Percentiles rank a stretch among this genome's conserved stretches.
Conservation (phyloP, 2,797 vertebrate species). For the Premnoplex brunnescens region DNA sequence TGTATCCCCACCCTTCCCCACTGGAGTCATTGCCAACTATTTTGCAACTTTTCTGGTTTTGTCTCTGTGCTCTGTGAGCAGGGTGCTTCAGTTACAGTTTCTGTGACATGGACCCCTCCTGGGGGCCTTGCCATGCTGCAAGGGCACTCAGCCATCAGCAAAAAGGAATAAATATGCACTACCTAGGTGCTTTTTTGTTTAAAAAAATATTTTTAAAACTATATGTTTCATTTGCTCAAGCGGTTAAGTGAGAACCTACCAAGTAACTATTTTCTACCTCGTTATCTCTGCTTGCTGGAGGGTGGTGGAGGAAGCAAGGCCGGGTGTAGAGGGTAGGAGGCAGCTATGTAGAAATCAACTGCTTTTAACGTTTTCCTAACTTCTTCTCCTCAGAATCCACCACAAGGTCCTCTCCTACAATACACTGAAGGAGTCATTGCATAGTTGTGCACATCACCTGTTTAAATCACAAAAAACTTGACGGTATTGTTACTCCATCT, state of each 20-base stretch:
- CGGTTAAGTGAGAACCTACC: neutral
- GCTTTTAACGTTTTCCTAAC: neutral
- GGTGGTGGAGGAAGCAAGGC: neutral
- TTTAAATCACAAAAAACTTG: neutral
- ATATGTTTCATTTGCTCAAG: fast-evolving
- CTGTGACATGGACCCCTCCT: neutral
- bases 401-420: neutral
- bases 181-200: neutral
- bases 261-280: neutral
- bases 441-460: neutral
- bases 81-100: neutral
- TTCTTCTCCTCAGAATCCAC: neutral
- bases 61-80: neutral
- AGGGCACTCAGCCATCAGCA: neutral
- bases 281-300: neutral
- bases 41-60: neutral
- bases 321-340: neutral
- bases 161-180: neutral
- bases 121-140: fast-evolving
- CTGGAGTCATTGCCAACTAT: neutral
- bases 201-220: neutral
- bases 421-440: neutral
- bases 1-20: neutral
- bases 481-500: neutral
- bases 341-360: neutral